phyloP scores from a whole-genome alignment of 2,888 invertebrate species.

The Drosophila diplacantha region DNA sequence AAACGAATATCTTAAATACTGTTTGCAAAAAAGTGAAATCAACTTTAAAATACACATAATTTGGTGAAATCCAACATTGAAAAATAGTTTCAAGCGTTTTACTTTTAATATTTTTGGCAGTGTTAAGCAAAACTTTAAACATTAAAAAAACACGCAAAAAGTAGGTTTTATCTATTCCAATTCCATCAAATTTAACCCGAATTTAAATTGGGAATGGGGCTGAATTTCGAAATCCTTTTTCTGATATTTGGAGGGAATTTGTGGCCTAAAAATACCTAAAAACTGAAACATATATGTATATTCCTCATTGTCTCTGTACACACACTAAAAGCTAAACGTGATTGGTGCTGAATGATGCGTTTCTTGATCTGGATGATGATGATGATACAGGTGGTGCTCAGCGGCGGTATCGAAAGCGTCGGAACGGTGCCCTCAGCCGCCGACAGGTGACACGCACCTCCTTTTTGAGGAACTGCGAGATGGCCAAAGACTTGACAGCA shows the following conservation, averaged over 20 bases:
- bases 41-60: not conserved
- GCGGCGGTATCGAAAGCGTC: slow-evolving; percentile 76
- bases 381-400: slow-evolving; percentile 54
- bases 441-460: slow-evolving; percentile 76
- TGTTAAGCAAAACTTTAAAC: not conserved
- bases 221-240: slow-evolving; percentile 6
- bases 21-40: not conserved
- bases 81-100: not conserved
- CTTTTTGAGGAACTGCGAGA: slow-evolving; percentile 75
- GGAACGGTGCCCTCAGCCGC: slow-evolving; percentile 73
- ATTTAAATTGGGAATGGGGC: slow-evolving; percentile 6
- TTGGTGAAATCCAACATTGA: not conserved
- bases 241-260: slow-evolving; percentile 31
- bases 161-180: not conserved
- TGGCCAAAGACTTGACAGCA: slow-evolving; percentile 73
- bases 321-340: slow-evolving; percentile 37
- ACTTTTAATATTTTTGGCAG: slow-evolving; percentile 9
- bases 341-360: slow-evolving; percentile 35
- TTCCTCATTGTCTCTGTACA: slow-evolving; percentile 30
- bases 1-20: too few relatives aligned
- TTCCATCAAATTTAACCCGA: slow-evolving; percentile 6
- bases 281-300: slow-evolving; percentile 38
- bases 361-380: slow-evolving; percentile 30
- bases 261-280: slow-evolving; percentile 40
- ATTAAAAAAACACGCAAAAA: not conserved